Evolutionary conservation across 2,888 invertebrate species (phyloP).

Genomic region (Euspilapteryx auroguttella): DNA sequence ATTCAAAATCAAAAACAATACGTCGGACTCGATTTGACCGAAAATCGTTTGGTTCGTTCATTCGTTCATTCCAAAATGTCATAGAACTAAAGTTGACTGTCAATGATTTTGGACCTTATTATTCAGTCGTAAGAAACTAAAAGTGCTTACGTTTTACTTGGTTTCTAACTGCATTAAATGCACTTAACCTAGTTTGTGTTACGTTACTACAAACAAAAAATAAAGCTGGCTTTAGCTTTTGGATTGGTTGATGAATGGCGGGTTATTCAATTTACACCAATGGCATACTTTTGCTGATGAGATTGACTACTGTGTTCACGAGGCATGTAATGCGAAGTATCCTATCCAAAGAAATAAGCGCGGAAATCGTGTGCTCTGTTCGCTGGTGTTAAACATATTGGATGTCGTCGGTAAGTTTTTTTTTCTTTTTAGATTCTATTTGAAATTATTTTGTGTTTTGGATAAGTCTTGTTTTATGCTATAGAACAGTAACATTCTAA

Average conservation of each 20-base stretch:
- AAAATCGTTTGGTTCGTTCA: no score
- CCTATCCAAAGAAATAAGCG: conserved; percentile 57
- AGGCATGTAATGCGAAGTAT: conserved; percentile 46
- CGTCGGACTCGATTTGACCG: no score
- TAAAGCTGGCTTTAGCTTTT: conserved; percentile 32
- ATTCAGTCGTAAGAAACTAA: no score
- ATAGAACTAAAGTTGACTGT: no score
- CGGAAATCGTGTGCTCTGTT: conserved; percentile 57
- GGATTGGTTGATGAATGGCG: conserved; percentile 43
- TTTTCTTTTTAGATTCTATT: conserved; percentile 18
- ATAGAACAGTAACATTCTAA: no score
- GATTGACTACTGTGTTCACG: conserved; percentile 21
- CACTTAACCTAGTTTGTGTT: no score
- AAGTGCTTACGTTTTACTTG: no score
- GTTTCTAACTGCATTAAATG: no score
- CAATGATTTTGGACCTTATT: no score
- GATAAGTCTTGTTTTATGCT: conserved; percentile 3
- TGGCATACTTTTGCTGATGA: conserved; percentile 24
- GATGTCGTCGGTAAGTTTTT: conserved; percentile 50
- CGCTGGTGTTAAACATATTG: conserved; percentile 27
- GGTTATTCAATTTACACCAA: conserved; percentile 45
- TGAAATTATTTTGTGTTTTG: conserved; percentile 11
- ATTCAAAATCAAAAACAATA: no score
- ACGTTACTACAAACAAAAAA: conserved; percentile 44
- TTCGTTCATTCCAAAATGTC: no score